phyloP scores from a whole-genome alignment of 2,888 invertebrate genomes.

The Mycalesis mineus region DNA sequence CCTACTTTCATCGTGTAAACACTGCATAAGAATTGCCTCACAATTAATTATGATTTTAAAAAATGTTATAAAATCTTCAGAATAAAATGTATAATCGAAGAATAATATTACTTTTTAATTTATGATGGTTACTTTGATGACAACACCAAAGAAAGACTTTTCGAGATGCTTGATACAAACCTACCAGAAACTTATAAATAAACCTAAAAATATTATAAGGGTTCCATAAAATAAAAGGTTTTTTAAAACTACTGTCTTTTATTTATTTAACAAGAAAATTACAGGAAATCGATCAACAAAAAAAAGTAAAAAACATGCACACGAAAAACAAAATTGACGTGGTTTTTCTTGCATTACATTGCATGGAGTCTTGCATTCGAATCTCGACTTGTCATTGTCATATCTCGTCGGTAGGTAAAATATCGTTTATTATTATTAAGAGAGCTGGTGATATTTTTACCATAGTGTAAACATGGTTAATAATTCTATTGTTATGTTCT shows the following conservation, averaged over 20 bases:
- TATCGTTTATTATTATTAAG: too few species aligned
- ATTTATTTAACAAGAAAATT: slow-evolving; percentile 2
- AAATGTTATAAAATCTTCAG: too few species aligned
- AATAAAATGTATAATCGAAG: neutral
- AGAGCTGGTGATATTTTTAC: too few species aligned
- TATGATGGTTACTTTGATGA: slow-evolving; percentile 14
- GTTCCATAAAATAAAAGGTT: slow-evolving; percentile 29
- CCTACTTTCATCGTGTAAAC: neutral
- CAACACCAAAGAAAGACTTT: slow-evolving; percentile 26
- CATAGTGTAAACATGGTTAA: too few species aligned
- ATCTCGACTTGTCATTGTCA: too few species aligned
- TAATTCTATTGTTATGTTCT: too few species aligned
- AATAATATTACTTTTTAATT: neutral
- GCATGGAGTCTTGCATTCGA: too few species aligned
- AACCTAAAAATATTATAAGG: slow-evolving; percentile 18
- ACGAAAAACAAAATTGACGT: too few species aligned
- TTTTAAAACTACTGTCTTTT: slow-evolving; percentile 12
- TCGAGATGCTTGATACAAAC: slow-evolving; percentile 10
- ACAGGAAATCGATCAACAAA: too few species aligned
- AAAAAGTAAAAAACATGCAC: too few species aligned
- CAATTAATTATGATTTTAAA: neutral
- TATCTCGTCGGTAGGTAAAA: too few species aligned
- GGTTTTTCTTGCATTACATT: too few species aligned
- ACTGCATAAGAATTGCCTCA: neutral
- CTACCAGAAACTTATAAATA: slow-evolving; percentile 14